These are phyloP conservation scores for Phortica okadai DNA, from an alignment of 2,888 invertebrate genomes.

Conservation along the genomic window DNA sequence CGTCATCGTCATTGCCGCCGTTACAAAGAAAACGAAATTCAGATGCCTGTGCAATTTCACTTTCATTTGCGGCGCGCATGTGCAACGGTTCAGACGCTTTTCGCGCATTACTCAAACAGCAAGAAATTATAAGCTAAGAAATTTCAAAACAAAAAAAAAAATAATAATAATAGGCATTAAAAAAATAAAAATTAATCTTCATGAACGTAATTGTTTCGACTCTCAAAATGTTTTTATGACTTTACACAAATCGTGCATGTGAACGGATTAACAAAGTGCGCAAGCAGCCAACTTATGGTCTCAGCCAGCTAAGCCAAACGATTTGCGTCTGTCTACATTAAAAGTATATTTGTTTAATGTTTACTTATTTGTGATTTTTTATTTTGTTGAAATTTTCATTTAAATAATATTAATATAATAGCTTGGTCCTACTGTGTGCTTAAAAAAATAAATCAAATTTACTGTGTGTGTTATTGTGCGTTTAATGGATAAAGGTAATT, in stretches of 20 bases:
- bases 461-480: slow-evolving; percentile 35
- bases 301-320: neutral
- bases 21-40: slow-evolving; percentile 70
- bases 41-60: slow-evolving; percentile 68
- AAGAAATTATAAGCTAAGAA: neutral
- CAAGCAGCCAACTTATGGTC: neutral
- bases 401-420: neutral
- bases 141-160: neutral
- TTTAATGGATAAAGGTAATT: slow-evolving; percentile 67
- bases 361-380: neutral
- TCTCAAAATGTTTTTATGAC: neutral
- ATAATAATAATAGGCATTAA: neutral
- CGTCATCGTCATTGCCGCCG: slow-evolving; percentile 38
- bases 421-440: neutral
- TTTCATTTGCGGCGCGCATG: slow-evolving; percentile 72
- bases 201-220: neutral
- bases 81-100: slow-evolving; percentile 57
- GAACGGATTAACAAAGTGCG: neutral
- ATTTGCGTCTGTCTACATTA: neutral
- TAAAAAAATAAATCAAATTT: slow-evolving; percentile 26
- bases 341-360: neutral
- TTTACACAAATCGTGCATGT: slow-evolving; percentile 3
- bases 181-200: neutral
- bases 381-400: neutral
- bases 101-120: neutral